Evolutionary conservation across 2,113 vertebrate species (phyloP).

Genomic region (Vombatus ursinus): DNA sequence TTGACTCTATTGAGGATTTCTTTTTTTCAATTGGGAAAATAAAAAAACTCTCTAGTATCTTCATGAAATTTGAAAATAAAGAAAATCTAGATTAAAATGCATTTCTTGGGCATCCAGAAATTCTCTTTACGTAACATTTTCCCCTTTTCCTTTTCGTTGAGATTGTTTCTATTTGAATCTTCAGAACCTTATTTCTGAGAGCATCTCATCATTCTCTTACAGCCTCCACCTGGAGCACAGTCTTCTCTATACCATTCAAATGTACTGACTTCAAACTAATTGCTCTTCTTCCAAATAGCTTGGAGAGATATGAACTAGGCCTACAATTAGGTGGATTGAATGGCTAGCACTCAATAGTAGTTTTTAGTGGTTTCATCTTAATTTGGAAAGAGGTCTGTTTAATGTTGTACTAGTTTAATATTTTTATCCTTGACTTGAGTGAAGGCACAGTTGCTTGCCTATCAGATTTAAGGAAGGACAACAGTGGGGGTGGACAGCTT

Average conservation of each 20-base stretch:
- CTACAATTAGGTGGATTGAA: not conserved
- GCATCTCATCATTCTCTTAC: not conserved
- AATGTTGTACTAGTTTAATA: not conserved
- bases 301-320: not conserved
- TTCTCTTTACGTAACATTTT: not conserved
- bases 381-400: not conserved
- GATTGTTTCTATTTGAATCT: not conserved
- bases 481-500: not conserved
- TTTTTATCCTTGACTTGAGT: not conserved
- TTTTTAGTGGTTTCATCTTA: not conserved
- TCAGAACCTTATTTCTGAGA: not conserved
- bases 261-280: not conserved
- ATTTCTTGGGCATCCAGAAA: not conserved
- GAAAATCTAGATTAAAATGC: too few species aligned
- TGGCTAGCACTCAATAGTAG: too few species aligned
- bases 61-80: too few species aligned
- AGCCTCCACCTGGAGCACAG: not conserved
- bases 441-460: not conserved
- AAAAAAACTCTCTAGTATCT: too few species aligned
- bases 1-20: too few species aligned
- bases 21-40: too few species aligned
- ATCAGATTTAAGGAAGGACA: not conserved
- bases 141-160: not conserved
- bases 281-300: not conserved
- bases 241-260: not conserved